Evolutionary conservation across 1,140 invertebrate genomes (phyloP).

Genomic region (Pogonus chalceus): DNA sequence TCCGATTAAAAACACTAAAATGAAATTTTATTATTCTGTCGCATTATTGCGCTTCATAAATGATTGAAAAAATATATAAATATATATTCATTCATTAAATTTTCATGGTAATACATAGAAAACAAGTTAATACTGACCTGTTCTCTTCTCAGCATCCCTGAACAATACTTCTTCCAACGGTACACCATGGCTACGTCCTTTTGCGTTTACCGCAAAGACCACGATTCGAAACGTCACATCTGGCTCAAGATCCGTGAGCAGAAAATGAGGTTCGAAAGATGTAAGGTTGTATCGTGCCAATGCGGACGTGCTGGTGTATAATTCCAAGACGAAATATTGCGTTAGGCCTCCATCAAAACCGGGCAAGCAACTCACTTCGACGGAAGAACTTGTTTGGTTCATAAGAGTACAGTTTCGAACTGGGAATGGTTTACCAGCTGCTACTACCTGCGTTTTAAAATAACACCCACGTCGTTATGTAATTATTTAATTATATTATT

Average conservation of each 20-base stretch:
- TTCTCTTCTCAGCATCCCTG: conserved; percentile 67
- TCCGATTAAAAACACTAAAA: not conserved
- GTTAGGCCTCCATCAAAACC: conserved; percentile 79
- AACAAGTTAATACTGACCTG: too few relatives aligned
- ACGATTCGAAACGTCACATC: conserved; percentile 65
- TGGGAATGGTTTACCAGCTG: conserved; percentile 56
- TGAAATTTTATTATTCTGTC: not conserved
- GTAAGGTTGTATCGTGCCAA: conserved; percentile 55
- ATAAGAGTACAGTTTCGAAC: conserved; percentile 63
- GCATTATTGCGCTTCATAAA: too few relatives aligned
- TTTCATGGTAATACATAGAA: too few relatives aligned
- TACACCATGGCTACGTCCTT: conserved; percentile 61
- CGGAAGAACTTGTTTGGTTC: conserved; percentile 62
- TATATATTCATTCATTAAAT: too few relatives aligned
- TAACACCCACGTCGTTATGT: too few relatives aligned
- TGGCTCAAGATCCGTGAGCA: conserved; percentile 58
- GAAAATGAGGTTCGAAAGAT: conserved; percentile 51
- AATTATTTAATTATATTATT: too few relatives aligned
- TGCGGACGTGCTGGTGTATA: conserved; percentile 50
- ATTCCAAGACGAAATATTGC: conserved; percentile 66
- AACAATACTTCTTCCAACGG: conserved; percentile 64
- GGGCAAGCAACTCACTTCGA: conserved; percentile 61
- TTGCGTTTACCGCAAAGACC: conserved; percentile 67
- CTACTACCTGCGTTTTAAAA: too few relatives aligned
- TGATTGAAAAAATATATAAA: too few relatives aligned